Conservation (phyloP, 1,140 invertebrate genomes). For the Aphelinus atriplicis region DNA sequence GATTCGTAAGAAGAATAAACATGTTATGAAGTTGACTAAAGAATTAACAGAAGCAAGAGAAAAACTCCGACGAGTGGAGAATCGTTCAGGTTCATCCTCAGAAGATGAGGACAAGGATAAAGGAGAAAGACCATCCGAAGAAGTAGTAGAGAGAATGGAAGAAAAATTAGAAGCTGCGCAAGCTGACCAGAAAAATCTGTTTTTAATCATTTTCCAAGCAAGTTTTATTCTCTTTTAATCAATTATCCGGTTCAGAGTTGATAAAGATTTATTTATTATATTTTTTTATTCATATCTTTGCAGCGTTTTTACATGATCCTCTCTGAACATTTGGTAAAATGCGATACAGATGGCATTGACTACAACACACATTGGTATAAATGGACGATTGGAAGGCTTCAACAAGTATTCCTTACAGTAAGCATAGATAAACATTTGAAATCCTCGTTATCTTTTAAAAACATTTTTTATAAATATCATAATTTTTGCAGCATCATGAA, state of each 20-base stretch:
- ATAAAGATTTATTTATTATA: constrained; percentile 40
- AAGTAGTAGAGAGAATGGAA: constrained; percentile 93
- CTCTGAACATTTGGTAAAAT: constrained; percentile 93
- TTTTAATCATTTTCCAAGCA: constrained; percentile 95
- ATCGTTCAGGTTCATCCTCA: constrained; percentile 81
- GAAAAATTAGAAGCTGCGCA: constrained; percentile 93
- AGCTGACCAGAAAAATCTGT: constrained; percentile 96
- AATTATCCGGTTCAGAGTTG: constrained; percentile 29
- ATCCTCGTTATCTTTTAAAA: constrained; percentile 37
- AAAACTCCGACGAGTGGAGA: constrained; percentile 79
- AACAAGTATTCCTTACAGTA: constrained; percentile 95
- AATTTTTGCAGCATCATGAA: constrained; percentile 86
- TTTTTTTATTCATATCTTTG: constrained; percentile 39
- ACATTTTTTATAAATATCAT: constrained; percentile 30
- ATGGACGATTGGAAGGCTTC: constrained; percentile 93
- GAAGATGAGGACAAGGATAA: constrained; percentile 79
- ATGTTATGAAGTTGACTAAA: constrained; percentile 84
- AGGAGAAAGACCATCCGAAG: constrained; percentile 85
- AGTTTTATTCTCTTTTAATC: constrained; percentile 14
- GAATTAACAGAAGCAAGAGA: constrained; percentile 90
- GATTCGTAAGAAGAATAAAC: constrained; percentile 96
- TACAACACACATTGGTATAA: constrained; percentile 97
- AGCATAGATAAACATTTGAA: constrained; percentile 58
- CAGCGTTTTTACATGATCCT: constrained; percentile 97
- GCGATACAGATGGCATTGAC: constrained; percentile 92